phyloP scores from a whole-genome alignment of 2,113 vertebrate genomes.

The Psilopogon haemacephalus region DNA sequence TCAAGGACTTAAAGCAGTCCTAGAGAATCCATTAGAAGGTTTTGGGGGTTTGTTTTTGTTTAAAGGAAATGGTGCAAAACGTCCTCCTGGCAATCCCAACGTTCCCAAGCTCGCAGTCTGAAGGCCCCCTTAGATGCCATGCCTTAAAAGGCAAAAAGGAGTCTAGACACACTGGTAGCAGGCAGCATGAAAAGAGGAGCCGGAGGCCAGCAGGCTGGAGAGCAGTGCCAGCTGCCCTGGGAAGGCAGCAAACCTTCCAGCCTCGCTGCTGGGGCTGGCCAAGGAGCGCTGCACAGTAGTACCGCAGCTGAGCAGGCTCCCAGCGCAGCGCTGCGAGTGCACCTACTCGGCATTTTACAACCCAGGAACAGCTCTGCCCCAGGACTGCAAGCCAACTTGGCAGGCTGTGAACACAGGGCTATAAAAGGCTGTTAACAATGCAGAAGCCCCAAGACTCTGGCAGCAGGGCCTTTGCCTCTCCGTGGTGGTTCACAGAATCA shows the following conservation, averaged over 20 bases:
- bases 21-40: not conserved
- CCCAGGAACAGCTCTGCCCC: not conserved
- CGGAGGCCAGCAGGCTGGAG: too few relatives aligned
- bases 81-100: conserved; percentile 36
- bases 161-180: conserved; percentile 32
- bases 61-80: conserved; percentile 53
- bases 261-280: not conserved
- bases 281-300: not conserved
- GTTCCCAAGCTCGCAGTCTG: conserved; percentile 39
- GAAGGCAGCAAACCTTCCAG: not conserved
- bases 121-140: conserved; percentile 59
- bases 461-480: not conserved
- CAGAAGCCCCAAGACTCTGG: not conserved
- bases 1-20: not conserved
- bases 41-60: not conserved
- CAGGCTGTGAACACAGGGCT: not conserved
- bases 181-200: too few relatives aligned
- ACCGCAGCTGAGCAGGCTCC: not conserved
- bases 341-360: not conserved
- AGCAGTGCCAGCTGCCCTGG: conserved; percentile 7
- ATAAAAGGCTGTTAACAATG: not conserved
- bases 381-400: not conserved
- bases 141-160: conserved; percentile 70
- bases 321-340: not conserved
- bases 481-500: fast-evolving